Conservation (phyloP, 2,797 vertebrate genomes). For the Enteromius treurensis region DNA sequence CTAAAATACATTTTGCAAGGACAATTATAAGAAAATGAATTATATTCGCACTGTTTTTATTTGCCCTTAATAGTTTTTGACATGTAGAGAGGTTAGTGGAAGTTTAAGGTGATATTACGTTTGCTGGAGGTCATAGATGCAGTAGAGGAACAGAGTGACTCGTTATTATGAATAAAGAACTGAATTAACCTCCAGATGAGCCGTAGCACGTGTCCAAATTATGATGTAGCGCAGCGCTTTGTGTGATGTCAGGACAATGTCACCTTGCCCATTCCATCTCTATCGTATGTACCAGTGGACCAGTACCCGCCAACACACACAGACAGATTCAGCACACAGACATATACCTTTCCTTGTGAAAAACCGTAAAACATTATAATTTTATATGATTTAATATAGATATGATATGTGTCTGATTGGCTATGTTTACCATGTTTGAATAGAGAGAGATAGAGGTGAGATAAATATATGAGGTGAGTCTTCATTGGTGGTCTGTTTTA, state of each 20-base stretch:
- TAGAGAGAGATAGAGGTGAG: too few species aligned
- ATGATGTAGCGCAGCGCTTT: conserved; percentile 44
- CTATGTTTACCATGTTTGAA: background rate
- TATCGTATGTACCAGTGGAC: conserved; percentile 38
- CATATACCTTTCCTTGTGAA: conserved; percentile 4
- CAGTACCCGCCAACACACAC: conserved; percentile 13
- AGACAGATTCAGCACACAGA: conserved; percentile 19
- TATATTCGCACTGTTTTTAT: background rate
- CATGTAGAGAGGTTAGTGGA: background rate
- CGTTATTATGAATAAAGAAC: conserved; percentile 49
- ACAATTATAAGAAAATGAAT: background rate
- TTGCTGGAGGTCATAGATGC: conserved; percentile 19
- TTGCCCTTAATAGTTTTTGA: conserved; percentile 12
- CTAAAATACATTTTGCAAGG: background rate
- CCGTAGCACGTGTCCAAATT: conserved; percentile 25
- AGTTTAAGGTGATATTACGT: background rate
- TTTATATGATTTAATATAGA: background rate
- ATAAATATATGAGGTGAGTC: background rate
- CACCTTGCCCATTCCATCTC: conserved; percentile 50
- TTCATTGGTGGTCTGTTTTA: background rate
- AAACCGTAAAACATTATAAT: background rate
- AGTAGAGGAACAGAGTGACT: conserved; percentile 13
- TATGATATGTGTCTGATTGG: background rate
- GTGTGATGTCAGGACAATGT: conserved; percentile 49
- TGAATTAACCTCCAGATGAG: conserved; percentile 39